phyloP scores from a whole-genome alignment of 2,113 vertebrate genomes.

The Naja naja region DNA sequence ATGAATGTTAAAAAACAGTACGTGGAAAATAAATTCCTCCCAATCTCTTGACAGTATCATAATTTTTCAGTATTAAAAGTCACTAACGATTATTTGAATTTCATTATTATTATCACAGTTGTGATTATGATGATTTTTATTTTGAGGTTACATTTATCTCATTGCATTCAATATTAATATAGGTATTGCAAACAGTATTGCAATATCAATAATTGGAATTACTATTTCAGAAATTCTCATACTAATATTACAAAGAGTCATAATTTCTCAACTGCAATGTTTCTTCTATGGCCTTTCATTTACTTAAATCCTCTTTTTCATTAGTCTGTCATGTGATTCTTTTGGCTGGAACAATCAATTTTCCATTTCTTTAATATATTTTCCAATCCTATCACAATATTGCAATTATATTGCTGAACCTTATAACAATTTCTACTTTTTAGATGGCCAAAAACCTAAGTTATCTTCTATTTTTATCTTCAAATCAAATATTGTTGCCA shows the following conservation, averaged over 20 bases:
- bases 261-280: not conserved
- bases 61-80: not conserved
- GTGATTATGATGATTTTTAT: not conserved
- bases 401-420: not conserved
- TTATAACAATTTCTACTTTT: not conserved
- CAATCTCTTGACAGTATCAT: not conserved
- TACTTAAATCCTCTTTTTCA: not conserved
- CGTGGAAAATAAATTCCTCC: not conserved
- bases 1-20: not conserved
- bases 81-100: not conserved
- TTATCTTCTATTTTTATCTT: not conserved
- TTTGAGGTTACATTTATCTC: not conserved
- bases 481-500: not conserved
- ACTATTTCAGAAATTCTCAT: not conserved
- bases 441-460: not conserved
- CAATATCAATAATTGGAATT: not conserved
- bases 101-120: not conserved
- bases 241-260: not conserved
- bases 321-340: not conserved
- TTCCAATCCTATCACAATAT: not conserved
- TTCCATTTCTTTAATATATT: constrained; percentile 5
- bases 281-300: not conserved
- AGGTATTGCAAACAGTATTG: not conserved
- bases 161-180: not conserved
- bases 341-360: not conserved